Percentiles rank a stretch among this genome's conserved stretches.
Evolutionary conservation across 2,113 vertebrate genomes (phyloP).

Genomic region (Oostethus manadensis): DNA sequence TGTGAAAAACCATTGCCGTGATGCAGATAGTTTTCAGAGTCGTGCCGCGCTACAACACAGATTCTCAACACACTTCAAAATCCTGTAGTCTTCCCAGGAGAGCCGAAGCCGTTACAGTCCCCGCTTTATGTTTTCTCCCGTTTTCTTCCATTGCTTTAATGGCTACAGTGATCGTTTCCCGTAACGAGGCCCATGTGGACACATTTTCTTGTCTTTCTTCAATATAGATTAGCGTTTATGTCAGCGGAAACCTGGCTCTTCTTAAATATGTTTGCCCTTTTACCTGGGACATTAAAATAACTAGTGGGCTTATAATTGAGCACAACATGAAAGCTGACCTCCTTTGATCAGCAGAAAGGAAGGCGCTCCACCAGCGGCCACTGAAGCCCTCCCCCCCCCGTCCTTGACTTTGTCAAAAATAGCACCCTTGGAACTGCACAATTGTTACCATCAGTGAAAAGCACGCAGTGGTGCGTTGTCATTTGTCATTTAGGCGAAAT

Average conservation of each 20-base stretch:
- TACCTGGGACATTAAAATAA: conserved; percentile 35
- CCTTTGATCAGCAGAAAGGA: conserved; percentile 56
- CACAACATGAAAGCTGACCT: conserved; percentile 46
- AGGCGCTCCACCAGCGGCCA: conserved; percentile 31
- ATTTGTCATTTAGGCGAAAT: conserved; percentile 24
- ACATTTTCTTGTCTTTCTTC: too few relatives aligned
- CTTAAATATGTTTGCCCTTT: conserved; percentile 15
- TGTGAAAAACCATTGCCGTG: too few relatives aligned
- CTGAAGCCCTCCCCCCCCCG: conserved; percentile 15
- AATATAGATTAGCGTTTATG: background rate
- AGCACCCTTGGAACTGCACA: conserved; percentile 47
- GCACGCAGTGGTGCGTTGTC: conserved; percentile 23
- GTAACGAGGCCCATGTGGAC: too few relatives aligned
- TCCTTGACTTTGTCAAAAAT: conserved; percentile 59
- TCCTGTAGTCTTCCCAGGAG: too few relatives aligned
- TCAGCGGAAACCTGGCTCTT: conserved; percentile 3
- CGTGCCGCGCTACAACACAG: too few relatives aligned
- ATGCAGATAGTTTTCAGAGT: too few relatives aligned
- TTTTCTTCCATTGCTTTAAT: too few relatives aligned
- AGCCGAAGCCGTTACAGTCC: too few relatives aligned
- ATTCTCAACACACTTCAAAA: too few relatives aligned
- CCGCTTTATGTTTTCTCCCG: too few relatives aligned
- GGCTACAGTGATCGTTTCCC: too few relatives aligned
- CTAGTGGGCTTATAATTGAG: conserved; percentile 34
- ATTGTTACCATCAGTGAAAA: conserved; percentile 46